Conservation (phyloP, 2,888 invertebrate species). For the Agelastica alni region DNA sequence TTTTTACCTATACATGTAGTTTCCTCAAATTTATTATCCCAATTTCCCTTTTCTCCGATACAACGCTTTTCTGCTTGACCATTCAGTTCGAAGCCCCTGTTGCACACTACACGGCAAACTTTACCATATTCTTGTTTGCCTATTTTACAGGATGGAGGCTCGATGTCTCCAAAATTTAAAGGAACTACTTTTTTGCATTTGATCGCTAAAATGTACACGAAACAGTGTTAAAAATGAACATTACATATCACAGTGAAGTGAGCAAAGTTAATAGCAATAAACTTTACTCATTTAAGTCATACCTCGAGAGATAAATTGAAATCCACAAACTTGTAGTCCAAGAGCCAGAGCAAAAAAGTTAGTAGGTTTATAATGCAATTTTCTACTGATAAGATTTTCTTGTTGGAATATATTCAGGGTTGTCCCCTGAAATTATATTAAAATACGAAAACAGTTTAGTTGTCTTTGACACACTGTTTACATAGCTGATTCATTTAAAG, state of each 20-base stretch:
- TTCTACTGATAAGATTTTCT: no score
- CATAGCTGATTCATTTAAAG: no score
- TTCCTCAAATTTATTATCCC: conserved; percentile 57
- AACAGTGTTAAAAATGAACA: conserved; percentile 1
- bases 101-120: conserved; percentile 63
- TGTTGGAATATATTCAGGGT: no score
- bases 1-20: conserved; percentile 48
- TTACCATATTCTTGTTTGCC: conserved; percentile 63
- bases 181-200: conserved; percentile 55
- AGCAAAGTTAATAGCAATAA: no score
- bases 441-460: no score
- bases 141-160: conserved; percentile 60
- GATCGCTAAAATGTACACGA: conserved; percentile 44
- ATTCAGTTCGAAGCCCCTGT: conserved; percentile 62
- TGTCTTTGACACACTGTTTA: no score
- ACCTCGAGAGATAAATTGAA: no score
- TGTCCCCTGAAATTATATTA: no score
- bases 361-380: no score
- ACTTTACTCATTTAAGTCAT: no score
- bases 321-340: no score
- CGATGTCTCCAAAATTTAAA: conserved; percentile 60
- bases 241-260: neutral
- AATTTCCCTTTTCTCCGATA: conserved; percentile 61
- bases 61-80: conserved; percentile 63
- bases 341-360: no score